phyloP scores from a whole-genome alignment of 2,797 vertebrate species.

The Hipposideros larvatus region DNA sequence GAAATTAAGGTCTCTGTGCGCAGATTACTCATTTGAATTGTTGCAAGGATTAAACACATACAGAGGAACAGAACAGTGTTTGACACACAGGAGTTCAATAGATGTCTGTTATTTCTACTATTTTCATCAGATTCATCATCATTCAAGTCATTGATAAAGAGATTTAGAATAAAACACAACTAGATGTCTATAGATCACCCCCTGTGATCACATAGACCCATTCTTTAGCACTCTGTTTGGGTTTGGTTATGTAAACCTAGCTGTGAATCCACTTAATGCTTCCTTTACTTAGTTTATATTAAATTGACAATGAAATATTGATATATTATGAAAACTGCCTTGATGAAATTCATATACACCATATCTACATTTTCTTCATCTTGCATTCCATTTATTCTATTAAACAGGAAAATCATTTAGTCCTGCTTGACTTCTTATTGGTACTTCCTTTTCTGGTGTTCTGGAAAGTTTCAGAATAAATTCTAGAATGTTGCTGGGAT shows the following conservation, averaged over 20 bases:
- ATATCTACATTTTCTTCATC: background rate
- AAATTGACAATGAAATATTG: background rate
- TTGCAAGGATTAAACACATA: background rate
- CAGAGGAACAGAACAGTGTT: background rate
- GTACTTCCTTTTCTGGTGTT: background rate
- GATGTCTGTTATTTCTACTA: background rate
- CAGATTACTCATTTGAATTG: background rate
- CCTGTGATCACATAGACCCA: background rate
- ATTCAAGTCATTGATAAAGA: background rate
- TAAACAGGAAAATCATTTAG: conserved; percentile 30
- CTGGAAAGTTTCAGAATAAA: conserved; percentile 13
- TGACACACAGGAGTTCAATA: background rate
- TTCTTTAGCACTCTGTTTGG: background rate
- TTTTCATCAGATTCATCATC: background rate
- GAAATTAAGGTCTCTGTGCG: background rate
- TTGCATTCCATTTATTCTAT: background rate
- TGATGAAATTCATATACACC: background rate
- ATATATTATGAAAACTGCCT: background rate
- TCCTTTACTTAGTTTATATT: background rate
- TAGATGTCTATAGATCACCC: background rate
- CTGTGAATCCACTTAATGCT: background rate
- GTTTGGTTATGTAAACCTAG: background rate
- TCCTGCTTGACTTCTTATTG: background rate
- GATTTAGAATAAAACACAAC: background rate
- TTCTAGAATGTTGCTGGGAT: background rate